Base-by-base conservation (phyloP, 2,113 vertebrate species). In the Phrynosoma blainvillii region DNA sequence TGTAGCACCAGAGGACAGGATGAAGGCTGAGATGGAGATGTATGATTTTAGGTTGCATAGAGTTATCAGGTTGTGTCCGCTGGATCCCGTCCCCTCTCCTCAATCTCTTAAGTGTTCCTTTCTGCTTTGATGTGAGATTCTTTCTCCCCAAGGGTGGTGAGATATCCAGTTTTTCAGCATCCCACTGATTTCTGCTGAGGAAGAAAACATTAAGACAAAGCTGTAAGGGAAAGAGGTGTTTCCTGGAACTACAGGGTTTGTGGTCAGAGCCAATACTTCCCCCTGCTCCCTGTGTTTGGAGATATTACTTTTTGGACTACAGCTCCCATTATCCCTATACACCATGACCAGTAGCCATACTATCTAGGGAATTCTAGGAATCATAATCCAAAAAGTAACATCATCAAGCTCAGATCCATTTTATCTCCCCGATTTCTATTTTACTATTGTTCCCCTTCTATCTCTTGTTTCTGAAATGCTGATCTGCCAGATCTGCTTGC, bases 41-140 rank as follows among this genome's bases (percentile, higher is more conserved):
- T 13, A 56, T 32, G 77, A 70, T 65, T 30, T 14, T 9, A 30
- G 13, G 59, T 56, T 71, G 68, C 52, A n/a, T 25, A 87, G 30
- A 75, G 59, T n/a, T 30, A 68, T 47, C 80, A 40, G 80, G n/a
- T 11, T 66, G 30, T 23, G n/a, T 66, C 68, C 21, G 68, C 11
- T 73, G 79, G 11, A 87, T 81, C 16, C 86, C 32, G 21, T 3
- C n/a, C 40, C 30, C 75, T 18, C 54, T n/a, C 73, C 30, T 8
- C 27, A 21, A 88, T 77, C 30, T 68, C 27, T 14, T 52, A 68
- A 59, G 36, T 66, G n/a, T 84, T 62, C 62, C 56, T 75, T 2
- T 87, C 36, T 74, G 80, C 25, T 62, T 83, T 73, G 42, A 52
- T 52, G 21, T 68, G 80, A 79, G 42, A 32, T 88, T 83, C 20